Evolutionary conservation across 2,888 invertebrate genomes (phyloP), one percentile per base, ranked within the genome.

Genomic region (Drosophila fungiperda): DNA sequence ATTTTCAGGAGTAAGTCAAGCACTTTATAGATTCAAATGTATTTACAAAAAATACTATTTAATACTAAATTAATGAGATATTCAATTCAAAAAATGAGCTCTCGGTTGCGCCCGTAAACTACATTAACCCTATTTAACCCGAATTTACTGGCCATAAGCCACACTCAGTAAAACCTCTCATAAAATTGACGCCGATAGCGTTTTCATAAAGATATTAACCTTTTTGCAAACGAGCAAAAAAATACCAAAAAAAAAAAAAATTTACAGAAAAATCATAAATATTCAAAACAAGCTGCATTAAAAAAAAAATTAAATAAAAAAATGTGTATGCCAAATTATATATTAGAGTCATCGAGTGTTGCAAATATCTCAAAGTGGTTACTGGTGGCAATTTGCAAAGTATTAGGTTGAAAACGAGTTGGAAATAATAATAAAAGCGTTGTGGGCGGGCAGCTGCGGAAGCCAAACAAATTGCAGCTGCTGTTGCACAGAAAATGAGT

Each of bases 61-160:
- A 20, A 45, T 15, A 1, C 15, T 1, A 20, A 15, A 45, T 15
- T 23, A 12, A 45, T 23, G 15, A 45, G 12, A 23, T 45, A 45
- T 45, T 45, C 23, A 23, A 45, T 23, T 45, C 8, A 8, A 45
- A 45, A 45, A 45, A 15, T 23, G 45, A 15, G 38, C 38, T 32
- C 49, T 26, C 36, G 62, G 57, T 73, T 62, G 48, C 48, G 50
- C 48, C 65, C 26, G 49, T 53, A 52, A 70, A 80, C 62, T 57
- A 64, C 45, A 81, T 87, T 83, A 83, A 82, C 87, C 87, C 83
- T 82, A 55, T 67, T 87, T 87, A 87, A 84, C 87, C 82, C 68
- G 68, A 54, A 53, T 64, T 67, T 54, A 76, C 55, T 70, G 61
- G 61, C 62, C 62, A 82, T 71, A 83, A 72, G 57, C 71, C 63